Conservation (phyloP, 2,888 invertebrate species). For the Drosophila incognita region DNA sequence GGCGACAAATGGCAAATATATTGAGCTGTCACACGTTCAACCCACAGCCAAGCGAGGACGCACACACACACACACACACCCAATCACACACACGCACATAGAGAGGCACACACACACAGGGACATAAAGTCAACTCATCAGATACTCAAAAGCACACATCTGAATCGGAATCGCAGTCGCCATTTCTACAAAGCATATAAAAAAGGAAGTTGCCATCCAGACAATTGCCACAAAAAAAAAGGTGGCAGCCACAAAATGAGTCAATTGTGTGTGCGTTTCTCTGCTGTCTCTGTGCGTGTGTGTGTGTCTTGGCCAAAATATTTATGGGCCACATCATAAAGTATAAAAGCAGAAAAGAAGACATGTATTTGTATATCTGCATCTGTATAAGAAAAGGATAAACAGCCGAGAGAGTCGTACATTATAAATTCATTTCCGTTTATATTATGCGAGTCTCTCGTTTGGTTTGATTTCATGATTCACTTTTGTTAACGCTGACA, state of each 20-base stretch:
- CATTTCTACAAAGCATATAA: conserved; percentile 33
- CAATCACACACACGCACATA: conserved; percentile 38
- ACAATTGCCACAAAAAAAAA: conserved; percentile 75
- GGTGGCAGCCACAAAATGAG: conserved; percentile 77
- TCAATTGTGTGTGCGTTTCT: conserved; percentile 60
- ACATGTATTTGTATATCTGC: conserved; percentile 3
- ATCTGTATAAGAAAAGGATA: conserved; percentile 18
- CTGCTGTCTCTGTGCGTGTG: conserved; percentile 29
- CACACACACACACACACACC: conserved; percentile 41
- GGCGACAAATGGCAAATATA: conserved; percentile 81
- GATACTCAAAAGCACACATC: conserved; percentile 40
- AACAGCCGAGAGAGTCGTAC: conserved; percentile 49
- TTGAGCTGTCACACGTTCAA: conserved; percentile 75
- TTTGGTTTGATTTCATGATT: conserved; percentile 46
- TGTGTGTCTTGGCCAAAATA: conserved; percentile 40
- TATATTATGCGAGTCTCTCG: conserved; percentile 49
- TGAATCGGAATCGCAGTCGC: conserved; percentile 58
- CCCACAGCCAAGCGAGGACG: conserved; percentile 19
- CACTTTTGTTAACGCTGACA: conserved; percentile 37
- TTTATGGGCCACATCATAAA: conserved; percentile 47
- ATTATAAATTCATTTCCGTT: conserved; percentile 79
- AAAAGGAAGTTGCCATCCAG: conserved; percentile 48
- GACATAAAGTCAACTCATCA: conserved; percentile 59
- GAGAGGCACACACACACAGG: conserved; percentile 28
- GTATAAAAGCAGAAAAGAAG: conserved; percentile 15